Base-by-base conservation (phyloP, 2,797 vertebrate genomes). In the Enoplosus armatus region DNA sequence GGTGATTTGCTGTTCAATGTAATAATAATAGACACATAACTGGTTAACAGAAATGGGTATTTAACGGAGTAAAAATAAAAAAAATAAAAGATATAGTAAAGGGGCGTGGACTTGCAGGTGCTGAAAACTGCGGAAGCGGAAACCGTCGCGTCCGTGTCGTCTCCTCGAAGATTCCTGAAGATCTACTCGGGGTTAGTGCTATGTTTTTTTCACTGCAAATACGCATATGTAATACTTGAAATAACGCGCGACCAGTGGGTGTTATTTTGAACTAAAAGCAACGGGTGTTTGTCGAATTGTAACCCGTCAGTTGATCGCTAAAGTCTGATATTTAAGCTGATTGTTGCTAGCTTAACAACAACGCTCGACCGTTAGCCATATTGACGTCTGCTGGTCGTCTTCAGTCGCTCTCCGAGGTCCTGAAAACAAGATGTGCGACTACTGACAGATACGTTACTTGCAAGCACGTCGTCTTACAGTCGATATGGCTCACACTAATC, bases 391-490 rank as follows among this genome's bases (percentile, higher is more conserved):
- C 63, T 37, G 26, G 2, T 4, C 62, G 78, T 75, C 82, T 84
- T 70, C 67, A 1, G 89, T 86, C 92, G 88, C 94, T 94, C 66
- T 94, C 93, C 93, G 71, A 78, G 93, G 93, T 95, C 8, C 93
- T 94, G 92, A 92, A 90, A 86, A 72, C 59, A 29, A 33, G 16
- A 14, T n/a, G 16, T 0, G 3, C 11, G 24, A 4, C 60, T 74
- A 20, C 27, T 22, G 10, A 79, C 7, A 10, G 48, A 71, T 7
- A 5, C 6, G 1, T 9, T 26, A 37, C 0, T 27, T 8, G 1
- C 27, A 4, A 45, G 0, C 31, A 35, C 53, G 6, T 37, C 59
- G 58, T 43, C 2, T 6, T 22, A 15, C 20, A 31, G 59, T 18
- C 10, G 6, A 5, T 9, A 0, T 1, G 20, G 4, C 5, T 60